These are phyloP conservation scores for Ranitomeya variabilis DNA, from an alignment of 2,113 vertebrate species.

Conservation along the genomic window DNA sequence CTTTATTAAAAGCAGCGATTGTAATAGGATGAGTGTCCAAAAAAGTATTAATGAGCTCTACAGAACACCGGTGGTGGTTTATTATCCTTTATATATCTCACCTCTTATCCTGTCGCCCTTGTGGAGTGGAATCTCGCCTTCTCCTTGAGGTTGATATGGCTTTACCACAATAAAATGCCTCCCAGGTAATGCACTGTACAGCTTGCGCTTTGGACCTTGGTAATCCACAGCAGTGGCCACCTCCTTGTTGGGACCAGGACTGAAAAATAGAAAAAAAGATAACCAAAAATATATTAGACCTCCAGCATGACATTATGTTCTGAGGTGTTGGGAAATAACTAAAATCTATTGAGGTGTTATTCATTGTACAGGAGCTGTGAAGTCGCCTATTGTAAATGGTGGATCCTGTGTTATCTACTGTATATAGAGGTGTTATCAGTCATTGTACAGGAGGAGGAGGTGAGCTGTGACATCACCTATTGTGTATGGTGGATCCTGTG, in stretches of 20 bases:
- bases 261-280: constrained; percentile 62
- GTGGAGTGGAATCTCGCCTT: constrained; percentile 91
- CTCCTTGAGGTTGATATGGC: constrained; percentile 87
- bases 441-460: too few relatives aligned
- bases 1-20: too few relatives aligned
- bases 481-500: too few relatives aligned
- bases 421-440: too few relatives aligned
- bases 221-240: constrained; percentile 70
- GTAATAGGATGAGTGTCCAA: too few relatives aligned
- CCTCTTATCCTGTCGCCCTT: constrained; percentile 94
- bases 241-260: constrained; percentile 75
- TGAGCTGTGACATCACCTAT: too few relatives aligned
- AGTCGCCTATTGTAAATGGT: too few relatives aligned
- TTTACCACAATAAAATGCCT: constrained; percentile 88
- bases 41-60: too few relatives aligned
- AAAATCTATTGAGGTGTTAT: not conserved
- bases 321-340: not conserved
- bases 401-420: too few relatives aligned
- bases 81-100: constrained; percentile 63
- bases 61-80: too few relatives aligned
- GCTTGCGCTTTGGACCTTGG: constrained; percentile 83
- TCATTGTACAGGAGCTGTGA: too few relatives aligned
- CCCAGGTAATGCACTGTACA: constrained; percentile 94
- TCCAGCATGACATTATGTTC: not conserved
- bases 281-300: not conserved